These are phyloP conservation scores for Drosophila lini DNA, from an alignment of 1,140 invertebrate genomes.

Conservation along the genomic window DNA sequence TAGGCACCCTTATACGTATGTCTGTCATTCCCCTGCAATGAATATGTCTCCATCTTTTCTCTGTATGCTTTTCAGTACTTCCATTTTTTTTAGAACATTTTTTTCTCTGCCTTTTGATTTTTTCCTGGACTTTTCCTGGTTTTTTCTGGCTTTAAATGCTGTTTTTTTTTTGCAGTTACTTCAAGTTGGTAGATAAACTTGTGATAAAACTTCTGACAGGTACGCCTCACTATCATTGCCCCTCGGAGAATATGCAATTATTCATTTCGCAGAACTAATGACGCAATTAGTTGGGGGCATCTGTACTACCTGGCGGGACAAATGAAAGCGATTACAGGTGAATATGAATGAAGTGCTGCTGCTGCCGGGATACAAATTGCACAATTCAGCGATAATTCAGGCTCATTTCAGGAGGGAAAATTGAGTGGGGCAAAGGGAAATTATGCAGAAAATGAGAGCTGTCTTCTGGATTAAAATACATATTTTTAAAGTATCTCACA, in stretches of 20 bases:
- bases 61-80: slow-evolving; percentile 12
- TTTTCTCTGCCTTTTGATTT: neutral
- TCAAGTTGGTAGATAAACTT: slow-evolving; percentile 62
- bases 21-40: slow-evolving; percentile 61
- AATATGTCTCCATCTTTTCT: slow-evolving; percentile 55
- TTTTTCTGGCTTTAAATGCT: slow-evolving; percentile 39
- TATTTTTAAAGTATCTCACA: neutral
- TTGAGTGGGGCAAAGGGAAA: slow-evolving; percentile 1
- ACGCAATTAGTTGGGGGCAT: slow-evolving; percentile 44
- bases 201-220: slow-evolving; percentile 56
- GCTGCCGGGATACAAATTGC: slow-evolving; percentile 31
- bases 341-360: slow-evolving; percentile 43
- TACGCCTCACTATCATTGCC: slow-evolving; percentile 6
- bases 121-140: slow-evolving; percentile 6
- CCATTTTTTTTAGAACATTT: slow-evolving; percentile 4
- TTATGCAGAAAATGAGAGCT: slow-evolving; percentile 1
- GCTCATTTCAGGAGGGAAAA: slow-evolving; percentile 16
- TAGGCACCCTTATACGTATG: slow-evolving; percentile 55
- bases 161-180: slow-evolving; percentile 55
- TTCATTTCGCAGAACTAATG: slow-evolving; percentile 47
- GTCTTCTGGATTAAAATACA: neutral
- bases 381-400: slow-evolving; percentile 40
- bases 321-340: slow-evolving; percentile 46
- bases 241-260: slow-evolving; percentile 38
- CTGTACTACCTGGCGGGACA: slow-evolving; percentile 23